A percentile compares a stretch with the other conserved stretches of the same genome.
phyloP scores from a whole-genome alignment of 1,140 invertebrate genomes.

The Ephestia elutella region DNA sequence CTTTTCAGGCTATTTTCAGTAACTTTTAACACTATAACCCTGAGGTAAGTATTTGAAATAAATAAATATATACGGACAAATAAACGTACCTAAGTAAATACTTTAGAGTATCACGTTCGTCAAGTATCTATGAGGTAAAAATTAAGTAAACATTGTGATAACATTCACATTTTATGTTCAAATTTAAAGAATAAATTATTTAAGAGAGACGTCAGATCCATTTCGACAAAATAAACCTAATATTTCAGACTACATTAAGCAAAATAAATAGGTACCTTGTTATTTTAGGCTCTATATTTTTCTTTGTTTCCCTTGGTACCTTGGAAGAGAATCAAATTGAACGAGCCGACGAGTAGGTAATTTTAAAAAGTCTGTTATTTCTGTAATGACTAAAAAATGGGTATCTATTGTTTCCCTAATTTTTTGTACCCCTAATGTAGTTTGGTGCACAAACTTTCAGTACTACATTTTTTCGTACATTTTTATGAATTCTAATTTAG shows the following conservation, averaged over 20 bases:
- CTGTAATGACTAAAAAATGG: no score
- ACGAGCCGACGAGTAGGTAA: no score
- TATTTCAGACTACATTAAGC: not conserved
- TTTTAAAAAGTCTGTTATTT: no score
- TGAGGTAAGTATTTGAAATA: no score
- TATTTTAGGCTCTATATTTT: not conserved
- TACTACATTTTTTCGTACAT: no score
- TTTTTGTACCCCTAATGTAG: no score
- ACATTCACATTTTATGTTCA: not conserved
- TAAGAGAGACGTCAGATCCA: not conserved
- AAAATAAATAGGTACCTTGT: not conserved
- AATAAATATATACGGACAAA: not conserved
- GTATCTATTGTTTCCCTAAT: no score
- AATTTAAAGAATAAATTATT: conserved; percentile 2
- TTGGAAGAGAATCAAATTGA: not conserved
- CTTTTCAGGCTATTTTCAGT: no score
- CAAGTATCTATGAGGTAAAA: not conserved
- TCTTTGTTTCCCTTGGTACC: not conserved
- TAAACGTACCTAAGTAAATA: not conserved
- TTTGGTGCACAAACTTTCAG: no score
- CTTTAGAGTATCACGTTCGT: not conserved
- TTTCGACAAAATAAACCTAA: not conserved
- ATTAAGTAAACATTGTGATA: not conserved
- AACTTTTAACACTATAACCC: no score
- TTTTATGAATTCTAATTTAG: no score